Evolutionary conservation across 37 sponge, comb jelly and placozoan genomes (phyloP), one percentile per base, ranked within the genome.

Genomic region (Diacarnus erythraeanus): DNA sequence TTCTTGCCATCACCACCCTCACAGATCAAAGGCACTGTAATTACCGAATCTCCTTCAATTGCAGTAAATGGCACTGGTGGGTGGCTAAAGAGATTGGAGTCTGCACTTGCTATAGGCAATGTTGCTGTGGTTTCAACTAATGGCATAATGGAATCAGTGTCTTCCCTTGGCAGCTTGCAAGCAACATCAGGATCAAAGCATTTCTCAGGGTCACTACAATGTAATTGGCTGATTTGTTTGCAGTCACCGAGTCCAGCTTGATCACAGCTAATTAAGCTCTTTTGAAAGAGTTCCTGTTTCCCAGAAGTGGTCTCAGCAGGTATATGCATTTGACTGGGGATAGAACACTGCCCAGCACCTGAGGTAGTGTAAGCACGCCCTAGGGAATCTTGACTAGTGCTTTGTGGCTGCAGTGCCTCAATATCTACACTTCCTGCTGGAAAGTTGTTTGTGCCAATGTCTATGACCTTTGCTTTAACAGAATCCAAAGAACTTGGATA

Each of bases 101-200:
- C 8, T 63, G 64, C 64, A 8, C 30, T 63, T 63, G 30, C 20
- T 30, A 23, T 25, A 23, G 20, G n/a, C n/a, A 6, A 63, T 63
- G 64, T 27, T 63, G 20, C 20, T 63, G 64, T 25, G 31, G 64
- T 63, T 63, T 30, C 30, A 23, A 8, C n/a, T 30, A 29, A 30
- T 30, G 34, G 17, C 31, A 34, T 30, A 31, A 65, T 30, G 2
- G 35, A 65, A 65, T 31, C 34, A 30, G 66, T 34, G 31, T 35
- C 9, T 31, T 30, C 66, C 33, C 34, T 65, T 65, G 66, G 66
- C 66, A 65, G 66, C 33, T 30, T 8, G 66, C 66, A 34, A 30
- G 30, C 66, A 17, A 31, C 35, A 30, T 30, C 66, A 20, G 15
- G 33, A 65, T 65, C 66, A 65, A 65, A 65, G 66, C 66, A 65